Evolutionary conservation across 2,888 invertebrate species (phyloP).

Genomic region (Uloborus plumipes): DNA sequence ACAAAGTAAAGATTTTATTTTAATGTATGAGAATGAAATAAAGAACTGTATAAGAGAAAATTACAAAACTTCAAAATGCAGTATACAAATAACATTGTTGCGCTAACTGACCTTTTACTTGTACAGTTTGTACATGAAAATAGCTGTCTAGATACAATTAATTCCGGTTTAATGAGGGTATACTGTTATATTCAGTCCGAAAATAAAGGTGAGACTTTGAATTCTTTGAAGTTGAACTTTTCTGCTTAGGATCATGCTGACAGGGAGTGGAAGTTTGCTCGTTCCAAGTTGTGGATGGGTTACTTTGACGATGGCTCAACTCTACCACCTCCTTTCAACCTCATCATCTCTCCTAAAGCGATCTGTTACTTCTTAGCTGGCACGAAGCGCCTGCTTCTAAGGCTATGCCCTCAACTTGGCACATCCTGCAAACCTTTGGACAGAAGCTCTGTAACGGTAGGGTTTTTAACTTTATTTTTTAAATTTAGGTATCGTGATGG

Average conservation of each 20-base stretch:
- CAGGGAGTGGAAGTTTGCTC: slow-evolving; percentile 76
- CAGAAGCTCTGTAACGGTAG: slow-evolving; percentile 43
- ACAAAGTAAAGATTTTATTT: too few species aligned
- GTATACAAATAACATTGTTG: too few species aligned
- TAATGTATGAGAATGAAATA: too few species aligned
- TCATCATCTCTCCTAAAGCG: slow-evolving; percentile 74
- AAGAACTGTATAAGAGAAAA: too few species aligned
- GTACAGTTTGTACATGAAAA: too few species aligned
- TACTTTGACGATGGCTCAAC: slow-evolving; percentile 76
- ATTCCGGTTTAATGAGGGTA: too few species aligned
- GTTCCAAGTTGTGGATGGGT: slow-evolving; percentile 76
- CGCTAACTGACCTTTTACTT: too few species aligned
- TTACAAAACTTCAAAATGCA: too few species aligned
- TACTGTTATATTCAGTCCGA: too few species aligned
- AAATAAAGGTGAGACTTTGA: neutral
- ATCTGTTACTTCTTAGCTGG: slow-evolving; percentile 57
- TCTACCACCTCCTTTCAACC: slow-evolving; percentile 75
- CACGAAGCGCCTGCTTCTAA: slow-evolving; percentile 27
- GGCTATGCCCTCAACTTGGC: slow-evolving; percentile 32
- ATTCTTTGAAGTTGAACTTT: neutral
- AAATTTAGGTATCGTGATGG: neutral
- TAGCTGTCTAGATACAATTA: too few species aligned
- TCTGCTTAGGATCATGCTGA: slow-evolving; percentile 74
- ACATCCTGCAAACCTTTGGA: slow-evolving; percentile 42
- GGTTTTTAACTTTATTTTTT: too few species aligned